Percentiles rank a stretch among this genome's conserved stretches.
Evolutionary conservation across 2,888 invertebrate genomes (phyloP).

Genomic region (Aspidapion aeneum): DNA sequence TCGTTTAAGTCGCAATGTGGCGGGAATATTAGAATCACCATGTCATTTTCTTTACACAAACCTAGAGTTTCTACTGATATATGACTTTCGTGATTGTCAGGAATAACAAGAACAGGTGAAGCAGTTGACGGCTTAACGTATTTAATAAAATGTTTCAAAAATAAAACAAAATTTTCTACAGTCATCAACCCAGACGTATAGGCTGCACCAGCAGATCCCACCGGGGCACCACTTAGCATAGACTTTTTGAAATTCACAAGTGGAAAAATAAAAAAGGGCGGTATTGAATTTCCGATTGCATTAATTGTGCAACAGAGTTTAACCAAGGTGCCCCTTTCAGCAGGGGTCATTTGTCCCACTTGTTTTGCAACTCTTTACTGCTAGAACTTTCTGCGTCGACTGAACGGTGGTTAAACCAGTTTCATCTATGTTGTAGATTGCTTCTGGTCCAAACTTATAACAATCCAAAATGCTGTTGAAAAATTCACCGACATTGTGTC

Average conservation of each 20-base stretch:
- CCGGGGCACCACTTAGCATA: slow-evolving; percentile 26
- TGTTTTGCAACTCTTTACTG: slow-evolving; percentile 33
- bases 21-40: slow-evolving; percentile 31
- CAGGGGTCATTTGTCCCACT: slow-evolving; percentile 28
- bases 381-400: slow-evolving; percentile 32
- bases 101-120: slow-evolving; percentile 27
- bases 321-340: slow-evolving; percentile 27
- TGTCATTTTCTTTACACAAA: slow-evolving; percentile 21
- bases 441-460: slow-evolving; percentile 17
- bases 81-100: slow-evolving; percentile 39
- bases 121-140: slow-evolving; percentile 28
- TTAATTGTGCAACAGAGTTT: slow-evolving; percentile 29
- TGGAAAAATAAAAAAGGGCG: slow-evolving; percentile 32
- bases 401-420: slow-evolving; percentile 35
- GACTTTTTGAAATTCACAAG: slow-evolving; percentile 27
- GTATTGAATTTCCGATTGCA: slow-evolving; percentile 27
- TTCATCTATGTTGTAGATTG: slow-evolving; percentile 35
- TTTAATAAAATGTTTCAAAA: slow-evolving; percentile 22
- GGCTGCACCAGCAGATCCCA: slow-evolving; percentile 25
- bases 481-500: slow-evolving; percentile 27
- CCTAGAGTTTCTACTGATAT: slow-evolving; percentile 22
- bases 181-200: slow-evolving; percentile 36
- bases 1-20: slow-evolving; percentile 29
- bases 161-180: slow-evolving; percentile 17
- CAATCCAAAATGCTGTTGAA: slow-evolving; percentile 3